phyloP scores from a whole-genome alignment of 2,113 vertebrate species.

The Abramis brama region DNA sequence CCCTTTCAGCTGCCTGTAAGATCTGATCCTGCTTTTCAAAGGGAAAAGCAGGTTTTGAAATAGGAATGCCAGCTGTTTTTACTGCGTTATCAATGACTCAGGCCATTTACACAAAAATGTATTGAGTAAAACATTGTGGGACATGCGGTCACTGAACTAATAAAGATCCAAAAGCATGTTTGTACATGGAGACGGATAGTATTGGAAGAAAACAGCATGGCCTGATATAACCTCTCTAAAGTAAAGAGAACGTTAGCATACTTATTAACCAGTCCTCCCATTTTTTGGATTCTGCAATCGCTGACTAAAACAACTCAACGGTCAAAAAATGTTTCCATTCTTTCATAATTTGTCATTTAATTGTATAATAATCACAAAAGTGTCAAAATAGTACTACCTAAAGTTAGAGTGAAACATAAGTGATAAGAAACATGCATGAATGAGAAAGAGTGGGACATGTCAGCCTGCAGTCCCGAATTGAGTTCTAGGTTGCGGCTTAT shows the following conservation, averaged over 20 bases:
- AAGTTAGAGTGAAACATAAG: neutral
- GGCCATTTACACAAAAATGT: conserved; percentile 30
- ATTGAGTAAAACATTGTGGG: conserved; percentile 34
- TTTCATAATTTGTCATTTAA: neutral
- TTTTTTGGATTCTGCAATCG: neutral
- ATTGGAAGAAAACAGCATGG: neutral
- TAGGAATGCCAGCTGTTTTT: conserved; percentile 40
- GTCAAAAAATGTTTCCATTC: neutral
- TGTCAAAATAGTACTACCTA: neutral
- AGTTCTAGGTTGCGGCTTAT: too few relatives aligned
- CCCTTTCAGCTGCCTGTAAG: neutral
- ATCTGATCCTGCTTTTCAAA: neutral
- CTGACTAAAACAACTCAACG: neutral
- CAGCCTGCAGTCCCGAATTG: too few relatives aligned
- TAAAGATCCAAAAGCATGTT: conserved; percentile 28
- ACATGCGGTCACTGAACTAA: conserved; percentile 29
- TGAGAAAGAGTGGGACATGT: too few relatives aligned
- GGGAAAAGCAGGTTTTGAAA: neutral
- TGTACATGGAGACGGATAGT: conserved; percentile 6
- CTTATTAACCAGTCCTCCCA: neutral
- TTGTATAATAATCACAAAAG: neutral
- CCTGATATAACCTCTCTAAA: conserved; percentile 1
- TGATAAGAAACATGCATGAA: neutral
- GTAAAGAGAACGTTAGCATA: neutral
- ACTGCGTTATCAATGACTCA: conserved; percentile 34